Evolutionary conservation across 2,888 invertebrate species (phyloP), one percentile per base, ranked within the genome.

Genomic region (Elegia similella): DNA sequence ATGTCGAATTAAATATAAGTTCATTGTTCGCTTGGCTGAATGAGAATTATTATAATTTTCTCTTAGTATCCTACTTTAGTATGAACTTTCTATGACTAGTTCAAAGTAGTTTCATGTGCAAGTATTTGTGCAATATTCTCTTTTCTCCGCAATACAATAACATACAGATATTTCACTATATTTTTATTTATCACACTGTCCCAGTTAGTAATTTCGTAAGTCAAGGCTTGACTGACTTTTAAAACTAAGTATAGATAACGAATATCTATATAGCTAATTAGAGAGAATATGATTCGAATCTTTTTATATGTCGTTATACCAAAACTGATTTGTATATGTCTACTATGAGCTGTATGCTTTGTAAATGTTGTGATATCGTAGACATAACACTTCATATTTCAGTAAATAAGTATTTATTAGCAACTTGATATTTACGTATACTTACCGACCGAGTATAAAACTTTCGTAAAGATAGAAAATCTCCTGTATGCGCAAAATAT

Each of bases 241-340:
- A 64, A 42, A 65, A 66, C 61, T 69, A 29, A 47, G 61, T 69
- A 67, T 68, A 69, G 69, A 61, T 67, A 68, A 72, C 63, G 62
- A 65, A 72, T 72, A 73, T 67, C 54, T 55, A 71, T 68, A 34
- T 73, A 75, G 70, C 59, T 70, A 75, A 75, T 75, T 80, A 78
- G 74, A 79, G 75, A 76, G 81, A 84, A 80, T 84, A 75, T 81
- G 64, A 82, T 85, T 84, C 80, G 76, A 82, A 78, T 82, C 76
- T 84, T 83, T 48, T 82, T 80, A 78, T 76, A 79, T 82, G 77
- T 76, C 82, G 79, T 81, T 82, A 78, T 77, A 80, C 75, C 76
- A 77, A 78, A 77, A 79, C 69, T 73, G 67, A 77, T 75, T 75
- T 77, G 73, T 78, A 53, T 70, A 73, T 70, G 70, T 72, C 72